These are phyloP conservation scores for Arctocebus calabarensis DNA, from an alignment of 2,797 vertebrate species.

Conservation along the genomic window DNA sequence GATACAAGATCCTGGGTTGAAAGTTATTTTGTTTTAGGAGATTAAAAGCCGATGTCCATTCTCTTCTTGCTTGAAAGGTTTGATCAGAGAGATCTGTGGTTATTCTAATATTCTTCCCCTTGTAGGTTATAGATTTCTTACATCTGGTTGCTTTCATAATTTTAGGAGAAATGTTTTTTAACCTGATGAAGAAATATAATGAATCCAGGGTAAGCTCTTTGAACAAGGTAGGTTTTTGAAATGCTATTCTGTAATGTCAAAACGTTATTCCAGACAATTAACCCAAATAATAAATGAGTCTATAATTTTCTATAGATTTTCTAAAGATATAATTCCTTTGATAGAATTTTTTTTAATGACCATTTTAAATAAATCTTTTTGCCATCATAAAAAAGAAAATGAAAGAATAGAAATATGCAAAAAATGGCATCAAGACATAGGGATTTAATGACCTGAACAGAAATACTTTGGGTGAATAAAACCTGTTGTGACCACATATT, in stretches of 20 bases:
- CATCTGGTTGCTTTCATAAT: too few relatives aligned
- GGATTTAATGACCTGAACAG: neutral
- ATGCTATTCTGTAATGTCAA: neutral
- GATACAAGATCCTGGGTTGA: too few relatives aligned
- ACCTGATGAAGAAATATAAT: neutral
- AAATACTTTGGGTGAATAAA: conserved; percentile 67
- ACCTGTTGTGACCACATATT: neutral
- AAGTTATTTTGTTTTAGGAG: too few relatives aligned
- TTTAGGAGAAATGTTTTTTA: neutral
- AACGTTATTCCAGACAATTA: conserved; percentile 25
- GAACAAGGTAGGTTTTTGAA: neutral
- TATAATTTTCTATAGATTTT: neutral
- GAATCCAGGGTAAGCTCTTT: neutral
- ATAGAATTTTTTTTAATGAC: conserved; percentile 65
- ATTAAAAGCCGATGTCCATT: too few relatives aligned
- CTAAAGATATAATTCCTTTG: conserved; percentile 29
- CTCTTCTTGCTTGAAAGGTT: too few relatives aligned
- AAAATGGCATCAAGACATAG: conserved; percentile 42
- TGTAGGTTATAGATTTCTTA: too few relatives aligned
- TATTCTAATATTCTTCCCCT: too few relatives aligned
- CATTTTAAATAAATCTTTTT: conserved; percentile 70
- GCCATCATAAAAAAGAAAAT: conserved; percentile 54
- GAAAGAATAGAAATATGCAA: conserved; percentile 61
- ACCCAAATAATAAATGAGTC: neutral
- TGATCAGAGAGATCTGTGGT: too few relatives aligned